Conservation (phyloP, 2,797 vertebrate species). For the Pipistrellus pygmaeus region DNA sequence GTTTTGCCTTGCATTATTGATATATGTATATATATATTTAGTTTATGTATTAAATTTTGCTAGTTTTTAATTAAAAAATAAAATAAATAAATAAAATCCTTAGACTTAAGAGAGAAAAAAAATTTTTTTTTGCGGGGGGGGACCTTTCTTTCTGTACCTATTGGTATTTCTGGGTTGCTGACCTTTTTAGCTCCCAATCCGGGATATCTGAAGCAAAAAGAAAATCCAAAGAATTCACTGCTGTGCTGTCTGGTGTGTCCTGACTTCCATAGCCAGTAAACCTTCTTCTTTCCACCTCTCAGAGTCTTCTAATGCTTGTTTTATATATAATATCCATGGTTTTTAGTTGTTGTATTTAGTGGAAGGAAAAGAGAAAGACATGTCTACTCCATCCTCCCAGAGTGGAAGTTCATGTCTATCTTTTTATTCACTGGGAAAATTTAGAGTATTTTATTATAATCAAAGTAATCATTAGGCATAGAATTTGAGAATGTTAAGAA, state of each 20-base stretch:
- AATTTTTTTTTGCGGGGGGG: not conserved
- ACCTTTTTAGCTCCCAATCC: not conserved
- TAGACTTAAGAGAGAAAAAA: not conserved
- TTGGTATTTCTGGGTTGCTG: not conserved
- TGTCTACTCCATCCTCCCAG: not conserved
- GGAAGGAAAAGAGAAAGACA: not conserved
- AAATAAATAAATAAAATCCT: too few relatives aligned
- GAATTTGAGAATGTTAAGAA: not conserved
- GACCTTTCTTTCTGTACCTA: not conserved
- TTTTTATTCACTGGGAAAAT: conserved; percentile 16
- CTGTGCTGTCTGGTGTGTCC: not conserved
- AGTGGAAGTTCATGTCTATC: not conserved
- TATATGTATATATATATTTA: not conserved
- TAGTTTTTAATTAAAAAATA: conserved; percentile 1
- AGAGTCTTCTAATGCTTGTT: not conserved
- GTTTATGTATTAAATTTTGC: conserved; percentile 5
- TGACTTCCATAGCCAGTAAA: not conserved
- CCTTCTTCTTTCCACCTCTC: not conserved
- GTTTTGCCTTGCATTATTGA: not conserved
- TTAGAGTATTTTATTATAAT: not conserved
- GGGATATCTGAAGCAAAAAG: not conserved
- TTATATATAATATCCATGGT: not conserved
- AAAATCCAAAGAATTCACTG: not conserved
- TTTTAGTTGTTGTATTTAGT: not conserved
- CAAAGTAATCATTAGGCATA: not conserved